Base-by-base conservation (phyloP, 2,888 invertebrate genomes). In the Leptinotarsa peninsularis region DNA sequence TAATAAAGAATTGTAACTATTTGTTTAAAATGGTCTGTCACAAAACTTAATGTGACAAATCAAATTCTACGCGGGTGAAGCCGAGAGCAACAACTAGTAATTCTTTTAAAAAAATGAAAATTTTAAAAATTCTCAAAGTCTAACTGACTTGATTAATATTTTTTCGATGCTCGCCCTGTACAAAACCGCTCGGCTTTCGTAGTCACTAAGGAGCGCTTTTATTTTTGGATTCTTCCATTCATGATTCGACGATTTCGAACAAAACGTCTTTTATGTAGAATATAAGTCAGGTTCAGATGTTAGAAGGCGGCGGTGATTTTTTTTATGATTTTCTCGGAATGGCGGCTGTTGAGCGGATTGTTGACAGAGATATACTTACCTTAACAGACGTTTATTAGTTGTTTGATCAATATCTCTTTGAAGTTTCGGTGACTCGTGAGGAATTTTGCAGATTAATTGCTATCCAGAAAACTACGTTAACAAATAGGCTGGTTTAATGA, bases 191-290 rank as follows among this genome's bases (percentile, higher is more conserved):
- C 5, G 7, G 27, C 14, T 14, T 27, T 60, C 60, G 27, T 27
- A 43, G 66, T 75, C 67, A 60, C 13, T 52, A 70, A 78, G 66
- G 50, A 58, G 56, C 58, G 67, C 54, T 74, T 76, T 78, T 79
- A 79, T 78, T 79, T 79, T 79, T 67, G 79, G 72, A 76, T 68
- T 74, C 76, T 71, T 67, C 67, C 70, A 52, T 75, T 78, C 75
- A 79, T 74, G 79, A 67, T 76, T 76, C 79, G 75, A 66, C 75
- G 78, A 67, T 72, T 76, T 49, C 56, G 75, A 76, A 79, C 78
- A 79, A 77, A 75, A 75, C 67, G 71, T 69, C 75, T 70, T 72
- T 74, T 78, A 73, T 79, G 71, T 70, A 52, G 73, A 74, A 69
- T 77, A 74, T 77, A 77, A 76, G 76, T 79, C 76, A 69, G 70